phyloP scores from a whole-genome alignment of 2,888 invertebrate species.

The Meghimatium bilineatum region DNA sequence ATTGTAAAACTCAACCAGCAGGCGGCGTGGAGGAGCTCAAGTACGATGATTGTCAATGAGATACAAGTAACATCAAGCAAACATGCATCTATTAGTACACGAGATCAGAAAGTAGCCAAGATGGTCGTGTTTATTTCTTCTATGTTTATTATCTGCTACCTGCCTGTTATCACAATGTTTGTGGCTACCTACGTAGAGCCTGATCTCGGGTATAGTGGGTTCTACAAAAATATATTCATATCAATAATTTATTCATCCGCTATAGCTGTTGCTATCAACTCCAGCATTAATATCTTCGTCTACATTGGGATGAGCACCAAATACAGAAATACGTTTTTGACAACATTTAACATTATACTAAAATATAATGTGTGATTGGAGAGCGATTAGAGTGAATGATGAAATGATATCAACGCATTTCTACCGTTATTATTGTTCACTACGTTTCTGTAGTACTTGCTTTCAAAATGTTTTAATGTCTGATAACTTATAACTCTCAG shows the following conservation, averaged over 20 bases:
- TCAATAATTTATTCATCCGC: too few species aligned
- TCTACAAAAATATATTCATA: background rate
- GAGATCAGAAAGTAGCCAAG: background rate
- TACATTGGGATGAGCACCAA: conserved; percentile 10
- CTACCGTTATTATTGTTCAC: too few species aligned
- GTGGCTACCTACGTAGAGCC: background rate
- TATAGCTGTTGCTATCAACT: background rate
- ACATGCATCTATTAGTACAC: background rate
- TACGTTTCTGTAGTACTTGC: too few species aligned
- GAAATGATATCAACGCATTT: too few species aligned
- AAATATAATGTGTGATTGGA: too few species aligned
- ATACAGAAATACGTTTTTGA: background rate
- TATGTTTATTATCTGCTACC: background rate
- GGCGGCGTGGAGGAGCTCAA: conserved; percentile 9
- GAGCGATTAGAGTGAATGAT: too few species aligned
- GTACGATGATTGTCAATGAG: too few species aligned
- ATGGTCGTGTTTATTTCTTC: background rate
- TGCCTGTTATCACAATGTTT: background rate
- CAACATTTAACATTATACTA: too few species aligned
- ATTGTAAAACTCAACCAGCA: conserved; percentile 5
- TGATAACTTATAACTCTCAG: too few species aligned
- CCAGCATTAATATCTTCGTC: conserved; percentile 9
- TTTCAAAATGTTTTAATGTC: too few species aligned
- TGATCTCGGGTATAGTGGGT: background rate
- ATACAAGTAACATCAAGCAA: background rate